These are phyloP conservation scores for Branchellion lobata DNA, from an alignment of 2,888 invertebrate species.

Conservation along the genomic window DNA sequence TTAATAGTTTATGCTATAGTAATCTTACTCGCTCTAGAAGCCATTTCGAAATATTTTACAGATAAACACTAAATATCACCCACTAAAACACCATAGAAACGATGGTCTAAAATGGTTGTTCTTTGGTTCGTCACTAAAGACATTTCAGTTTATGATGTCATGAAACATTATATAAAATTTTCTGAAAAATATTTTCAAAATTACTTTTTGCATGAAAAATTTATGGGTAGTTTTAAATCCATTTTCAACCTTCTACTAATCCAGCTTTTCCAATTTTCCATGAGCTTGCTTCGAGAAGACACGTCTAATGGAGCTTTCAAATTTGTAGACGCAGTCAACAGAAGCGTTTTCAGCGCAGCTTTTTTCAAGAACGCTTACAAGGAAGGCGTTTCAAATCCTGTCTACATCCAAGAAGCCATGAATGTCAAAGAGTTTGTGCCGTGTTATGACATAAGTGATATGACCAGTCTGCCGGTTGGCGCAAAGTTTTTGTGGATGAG, in stretches of 20 bases:
- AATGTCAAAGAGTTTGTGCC: not conserved
- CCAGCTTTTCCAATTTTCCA: too few relatives aligned
- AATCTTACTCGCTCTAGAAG: not conserved
- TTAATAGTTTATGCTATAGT: too few relatives aligned
- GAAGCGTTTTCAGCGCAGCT: too few relatives aligned
- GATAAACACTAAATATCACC: not conserved
- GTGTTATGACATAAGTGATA: not conserved
- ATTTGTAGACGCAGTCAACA: too few relatives aligned
- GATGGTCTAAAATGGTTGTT: not conserved
- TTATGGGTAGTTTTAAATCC: too few relatives aligned
- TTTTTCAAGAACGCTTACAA: constrained; percentile 31
- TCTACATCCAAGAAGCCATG: constrained; percentile 16
- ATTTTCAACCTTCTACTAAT: too few relatives aligned
- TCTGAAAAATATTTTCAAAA: not conserved
- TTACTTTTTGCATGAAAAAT: too few relatives aligned
- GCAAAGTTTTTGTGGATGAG: constrained; percentile 33
- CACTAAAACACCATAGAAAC: not conserved
- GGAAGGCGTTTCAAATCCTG: not conserved
- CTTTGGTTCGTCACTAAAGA: not conserved
- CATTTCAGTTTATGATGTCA: not conserved
- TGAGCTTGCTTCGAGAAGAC: too few relatives aligned
- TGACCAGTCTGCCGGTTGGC: not conserved
- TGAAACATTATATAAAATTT: not conserved
- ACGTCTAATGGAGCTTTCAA: too few relatives aligned
- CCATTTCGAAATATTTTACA: not conserved